phyloP scores from a whole-genome alignment of 2,888 invertebrate species.

The Microplitis deprimator region DNA sequence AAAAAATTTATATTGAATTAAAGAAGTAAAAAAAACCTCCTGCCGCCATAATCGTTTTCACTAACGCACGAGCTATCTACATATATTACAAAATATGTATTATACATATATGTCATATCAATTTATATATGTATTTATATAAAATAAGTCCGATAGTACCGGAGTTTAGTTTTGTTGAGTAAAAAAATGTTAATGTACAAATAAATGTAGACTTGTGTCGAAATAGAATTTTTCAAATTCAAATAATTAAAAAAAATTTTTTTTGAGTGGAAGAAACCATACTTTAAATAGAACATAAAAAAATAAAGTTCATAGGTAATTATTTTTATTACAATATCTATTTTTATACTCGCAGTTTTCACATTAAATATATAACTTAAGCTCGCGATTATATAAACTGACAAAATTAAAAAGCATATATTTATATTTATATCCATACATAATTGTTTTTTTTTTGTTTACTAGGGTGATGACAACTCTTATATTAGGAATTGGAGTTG shows the following conservation, averaged over 20 bases:
- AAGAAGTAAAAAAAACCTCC: background rate
- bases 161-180: background rate
- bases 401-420: background rate
- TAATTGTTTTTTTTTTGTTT: background rate
- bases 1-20: slow-evolving; percentile 6
- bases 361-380: background rate
- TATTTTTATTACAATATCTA: background rate
- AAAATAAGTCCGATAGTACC: background rate
- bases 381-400: background rate
- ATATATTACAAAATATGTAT: background rate
- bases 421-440: background rate
- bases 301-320: background rate
- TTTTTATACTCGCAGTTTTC: background rate
- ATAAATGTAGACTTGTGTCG: background rate
- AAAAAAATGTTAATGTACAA: background rate
- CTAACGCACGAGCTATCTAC: background rate
- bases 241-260: background rate
- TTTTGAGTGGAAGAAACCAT: background rate
- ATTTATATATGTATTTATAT: background rate
- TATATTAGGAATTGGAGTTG: slow-evolving; percentile 76
- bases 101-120: background rate
- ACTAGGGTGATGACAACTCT: slow-evolving; percentile 66
- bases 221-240: background rate
- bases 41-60: slow-evolving; percentile 7
- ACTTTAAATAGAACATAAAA: background rate